Evolutionary conservation across 2,113 vertebrate genomes (phyloP).

Genomic region (Varanus salvator): DNA sequence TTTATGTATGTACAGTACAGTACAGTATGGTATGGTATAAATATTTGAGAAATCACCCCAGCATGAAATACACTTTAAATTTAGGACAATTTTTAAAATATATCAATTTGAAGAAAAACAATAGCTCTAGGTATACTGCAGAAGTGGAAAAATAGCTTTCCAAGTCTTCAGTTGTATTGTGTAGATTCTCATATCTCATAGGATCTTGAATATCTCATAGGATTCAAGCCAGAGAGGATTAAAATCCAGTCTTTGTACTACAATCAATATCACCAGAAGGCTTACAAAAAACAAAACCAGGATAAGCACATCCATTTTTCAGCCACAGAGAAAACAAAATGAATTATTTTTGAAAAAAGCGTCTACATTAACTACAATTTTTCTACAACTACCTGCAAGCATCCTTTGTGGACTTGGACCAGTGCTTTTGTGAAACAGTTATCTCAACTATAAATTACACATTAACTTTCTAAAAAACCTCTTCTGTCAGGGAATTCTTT

Average conservation of each 20-base stretch:
- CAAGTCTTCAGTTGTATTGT: not conserved
- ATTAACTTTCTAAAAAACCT: not conserved
- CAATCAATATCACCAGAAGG: not conserved
- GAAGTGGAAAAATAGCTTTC: not conserved
- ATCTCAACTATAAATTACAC: constrained; percentile 48
- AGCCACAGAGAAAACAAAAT: not conserved
- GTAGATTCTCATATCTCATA: not conserved
- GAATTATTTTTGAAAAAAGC: not conserved
- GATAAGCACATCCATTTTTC: not conserved
- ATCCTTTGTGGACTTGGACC: constrained; percentile 27
- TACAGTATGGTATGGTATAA: too few species aligned
- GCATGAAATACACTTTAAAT: too few species aligned
- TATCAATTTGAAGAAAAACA: not conserved
- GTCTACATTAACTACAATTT: not conserved
- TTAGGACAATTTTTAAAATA: too few species aligned
- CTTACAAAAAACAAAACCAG: not conserved
- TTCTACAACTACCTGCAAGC: constrained; percentile 22
- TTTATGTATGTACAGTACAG: too few species aligned
- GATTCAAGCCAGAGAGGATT: not conserved
- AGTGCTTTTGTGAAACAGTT: constrained; percentile 16
- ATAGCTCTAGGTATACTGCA: too few species aligned
- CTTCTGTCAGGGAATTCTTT: not conserved
- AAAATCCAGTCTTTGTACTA: not conserved
- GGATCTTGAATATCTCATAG: not conserved
- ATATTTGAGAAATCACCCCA: too few species aligned